These are phyloP conservation scores for Clitarchus hookeri DNA, from an alignment of 2,888 invertebrate genomes.

Conservation along the genomic window DNA sequence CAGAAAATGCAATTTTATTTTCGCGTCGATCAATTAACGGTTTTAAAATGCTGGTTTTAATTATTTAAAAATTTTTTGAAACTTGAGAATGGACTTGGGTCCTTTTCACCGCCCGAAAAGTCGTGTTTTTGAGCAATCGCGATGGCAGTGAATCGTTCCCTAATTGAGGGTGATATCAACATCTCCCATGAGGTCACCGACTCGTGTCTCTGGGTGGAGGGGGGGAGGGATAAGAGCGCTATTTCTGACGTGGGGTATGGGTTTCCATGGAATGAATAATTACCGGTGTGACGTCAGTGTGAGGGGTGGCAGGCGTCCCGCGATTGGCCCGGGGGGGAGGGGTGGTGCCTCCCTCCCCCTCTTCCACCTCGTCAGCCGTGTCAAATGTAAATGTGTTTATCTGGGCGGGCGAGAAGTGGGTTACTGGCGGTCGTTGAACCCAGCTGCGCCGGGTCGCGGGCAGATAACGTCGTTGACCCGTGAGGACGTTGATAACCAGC, in stretches of 20 bases:
- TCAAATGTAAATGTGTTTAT: slow-evolving; percentile 17
- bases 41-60: too few species aligned
- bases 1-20: too few species aligned
- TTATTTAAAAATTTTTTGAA: too few species aligned
- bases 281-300: slow-evolving; percentile 5
- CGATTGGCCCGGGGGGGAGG: not conserved
- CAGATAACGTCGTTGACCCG: not conserved
- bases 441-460: not conserved
- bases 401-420: not conserved
- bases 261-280: not conserved
- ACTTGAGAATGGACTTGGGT: too few species aligned
- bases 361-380: not conserved
- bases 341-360: slow-evolving; percentile 11
- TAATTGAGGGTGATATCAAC: not conserved
- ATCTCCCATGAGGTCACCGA: not conserved
- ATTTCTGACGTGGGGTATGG: slow-evolving; percentile 15
- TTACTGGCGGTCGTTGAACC: not conserved
- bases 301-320: not conserved
- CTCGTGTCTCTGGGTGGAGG: not conserved
- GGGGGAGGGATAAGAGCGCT: not conserved
- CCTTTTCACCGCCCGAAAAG: too few species aligned
- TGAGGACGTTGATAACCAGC: too few species aligned
- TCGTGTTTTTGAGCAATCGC: too few species aligned
- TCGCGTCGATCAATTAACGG: too few species aligned
- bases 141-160: too few species aligned